These are phyloP conservation scores for Microtus montanus DNA, from an alignment of 2,113 vertebrate genomes.

Conservation along the genomic window DNA sequence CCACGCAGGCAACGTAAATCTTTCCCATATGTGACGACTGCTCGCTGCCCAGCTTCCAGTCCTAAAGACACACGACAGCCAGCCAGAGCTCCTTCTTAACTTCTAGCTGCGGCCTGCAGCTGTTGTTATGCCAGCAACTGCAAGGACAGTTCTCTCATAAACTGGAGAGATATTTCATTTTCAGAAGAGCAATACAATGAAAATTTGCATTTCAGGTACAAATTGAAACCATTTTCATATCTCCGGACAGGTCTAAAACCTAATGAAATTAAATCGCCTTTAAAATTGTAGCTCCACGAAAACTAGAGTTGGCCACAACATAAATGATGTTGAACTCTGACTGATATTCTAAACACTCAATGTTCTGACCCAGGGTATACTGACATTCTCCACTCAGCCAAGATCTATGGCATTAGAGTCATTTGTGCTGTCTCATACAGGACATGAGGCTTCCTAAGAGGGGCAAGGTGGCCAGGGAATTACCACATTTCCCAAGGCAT, in stretches of 20 bases:
- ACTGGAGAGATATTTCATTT: conserved; percentile 3
- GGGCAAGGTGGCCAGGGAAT: not conserved
- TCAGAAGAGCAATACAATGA: conserved; percentile 30
- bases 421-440: not conserved
- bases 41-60: conserved; percentile 65
- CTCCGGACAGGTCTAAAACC: conserved; percentile 3
- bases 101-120: conserved; percentile 4
- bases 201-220: conserved; percentile 39
- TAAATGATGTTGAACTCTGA: conserved; percentile 42
- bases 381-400: not conserved
- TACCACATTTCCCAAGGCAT: not conserved
- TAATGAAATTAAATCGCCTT: conserved; percentile 58
- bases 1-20: conserved; percentile 77
- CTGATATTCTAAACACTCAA: conserved; percentile 18
- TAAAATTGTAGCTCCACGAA: conserved; percentile 37
- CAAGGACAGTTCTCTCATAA: conserved; percentile 42
- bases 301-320: conserved; percentile 24
- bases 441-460: not conserved
- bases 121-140: conserved; percentile 26
- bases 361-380: not conserved
- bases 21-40: conserved; percentile 73
- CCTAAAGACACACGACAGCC: conserved; percentile 44
- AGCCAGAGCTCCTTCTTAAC: conserved; percentile 63
- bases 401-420: not conserved
- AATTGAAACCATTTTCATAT: conserved; percentile 53